Conservation (phyloP, 2,888 invertebrate genomes). For the Euproctis similis region DNA sequence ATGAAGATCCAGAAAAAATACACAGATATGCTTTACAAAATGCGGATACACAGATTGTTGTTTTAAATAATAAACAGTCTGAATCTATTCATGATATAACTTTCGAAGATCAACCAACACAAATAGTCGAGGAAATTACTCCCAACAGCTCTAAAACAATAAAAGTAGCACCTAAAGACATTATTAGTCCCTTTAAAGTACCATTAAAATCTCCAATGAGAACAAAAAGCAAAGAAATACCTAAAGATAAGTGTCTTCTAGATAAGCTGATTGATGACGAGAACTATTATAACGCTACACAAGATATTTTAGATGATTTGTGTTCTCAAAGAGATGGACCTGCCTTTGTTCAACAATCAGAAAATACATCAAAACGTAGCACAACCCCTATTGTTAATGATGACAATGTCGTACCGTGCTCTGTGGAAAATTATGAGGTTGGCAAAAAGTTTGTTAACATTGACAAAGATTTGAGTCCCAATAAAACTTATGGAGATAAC, state of each 20-base stretch:
- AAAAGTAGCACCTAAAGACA: slow-evolving; percentile 20
- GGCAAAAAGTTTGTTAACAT: slow-evolving; percentile 24
- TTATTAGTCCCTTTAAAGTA: slow-evolving; percentile 50
- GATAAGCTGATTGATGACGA: slow-evolving; percentile 22
- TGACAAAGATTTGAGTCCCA: slow-evolving; percentile 17
- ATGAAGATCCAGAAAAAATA: slow-evolving; percentile 11
- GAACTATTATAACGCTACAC: slow-evolving; percentile 53
- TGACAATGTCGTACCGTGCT: slow-evolving; percentile 30
- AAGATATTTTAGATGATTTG: slow-evolving; percentile 53
- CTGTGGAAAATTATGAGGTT: slow-evolving; percentile 27
- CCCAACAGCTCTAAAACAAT: slow-evolving; percentile 8
- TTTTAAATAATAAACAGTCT: slow-evolving; percentile 9
- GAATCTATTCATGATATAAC: slow-evolving; percentile 9
- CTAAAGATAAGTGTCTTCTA: slow-evolving; percentile 13
- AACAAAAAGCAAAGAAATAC: slow-evolving; percentile 37
- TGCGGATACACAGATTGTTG: slow-evolving; percentile 41
- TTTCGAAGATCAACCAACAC: slow-evolving; percentile 41
- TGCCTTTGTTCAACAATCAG: slow-evolving; percentile 5
- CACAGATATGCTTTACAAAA: slow-evolving; percentile 28
- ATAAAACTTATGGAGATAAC: slow-evolving; percentile 20
- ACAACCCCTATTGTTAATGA: slow-evolving; percentile 8
- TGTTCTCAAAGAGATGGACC: slow-evolving; percentile 40
- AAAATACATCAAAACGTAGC: slow-evolving; percentile 2
- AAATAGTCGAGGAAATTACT: slow-evolving; percentile 32
- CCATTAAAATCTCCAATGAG: slow-evolving; percentile 42